Evolutionary conservation across 2,888 invertebrate species (phyloP).

Genomic region (Aphidius colemani): DNA sequence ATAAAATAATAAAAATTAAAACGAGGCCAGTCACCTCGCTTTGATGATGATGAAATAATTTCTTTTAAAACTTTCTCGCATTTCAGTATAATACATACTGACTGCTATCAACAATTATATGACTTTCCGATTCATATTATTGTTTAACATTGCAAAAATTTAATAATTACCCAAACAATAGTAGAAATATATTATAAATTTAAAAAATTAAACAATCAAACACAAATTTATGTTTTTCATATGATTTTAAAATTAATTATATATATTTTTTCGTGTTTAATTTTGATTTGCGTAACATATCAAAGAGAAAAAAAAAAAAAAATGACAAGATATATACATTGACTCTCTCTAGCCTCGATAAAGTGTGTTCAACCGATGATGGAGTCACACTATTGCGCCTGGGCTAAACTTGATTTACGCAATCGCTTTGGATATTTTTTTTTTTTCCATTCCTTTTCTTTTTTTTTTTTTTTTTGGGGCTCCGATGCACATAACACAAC

Average conservation of each 20-base stretch:
- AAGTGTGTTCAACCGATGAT: slow-evolving; percentile 6
- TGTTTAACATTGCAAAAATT: not conserved
- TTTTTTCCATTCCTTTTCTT: not conserved
- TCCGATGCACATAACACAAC: slow-evolving; percentile 24
- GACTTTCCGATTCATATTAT: no score
- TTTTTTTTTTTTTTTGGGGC: not conserved
- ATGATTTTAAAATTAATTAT: not conserved
- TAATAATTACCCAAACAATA: not conserved
- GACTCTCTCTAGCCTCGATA: slow-evolving; percentile 6
- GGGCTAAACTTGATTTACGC: no score
- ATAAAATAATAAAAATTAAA: no score
- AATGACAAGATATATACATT: not conserved
- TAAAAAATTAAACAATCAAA: not conserved
- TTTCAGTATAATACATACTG: no score
- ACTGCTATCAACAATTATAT: no score
- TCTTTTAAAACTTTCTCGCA: no score
- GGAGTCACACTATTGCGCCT: no score
- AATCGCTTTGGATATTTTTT: no score
- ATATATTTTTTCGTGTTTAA: not conserved
- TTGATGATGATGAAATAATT: no score
- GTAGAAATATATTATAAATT: not conserved
- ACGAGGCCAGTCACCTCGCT: no score
- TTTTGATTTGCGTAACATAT: not conserved
- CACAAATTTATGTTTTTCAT: not conserved
- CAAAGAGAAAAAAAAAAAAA: not conserved